Evolutionary conservation across 1,140 invertebrate genomes (phyloP).

Genomic region (Saxidomus purpurata): DNA sequence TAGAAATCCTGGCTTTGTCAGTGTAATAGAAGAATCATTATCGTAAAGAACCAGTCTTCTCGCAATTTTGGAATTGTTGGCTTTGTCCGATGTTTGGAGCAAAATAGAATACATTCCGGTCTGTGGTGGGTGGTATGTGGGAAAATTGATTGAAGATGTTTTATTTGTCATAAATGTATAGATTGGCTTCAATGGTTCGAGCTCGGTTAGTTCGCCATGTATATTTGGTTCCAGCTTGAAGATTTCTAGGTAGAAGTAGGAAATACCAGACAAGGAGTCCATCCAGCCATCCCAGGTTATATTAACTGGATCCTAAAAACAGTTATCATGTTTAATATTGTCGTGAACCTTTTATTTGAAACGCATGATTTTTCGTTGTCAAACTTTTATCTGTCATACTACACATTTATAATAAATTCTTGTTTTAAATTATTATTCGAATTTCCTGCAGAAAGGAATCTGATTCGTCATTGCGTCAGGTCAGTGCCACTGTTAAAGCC

Average conservation of each 20-base stretch:
- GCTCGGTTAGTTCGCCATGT: conserved; percentile 33
- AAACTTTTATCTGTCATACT: not conserved
- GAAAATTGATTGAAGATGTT: not conserved
- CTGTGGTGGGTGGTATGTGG: conserved; percentile 21
- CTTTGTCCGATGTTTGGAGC: conserved; percentile 4
- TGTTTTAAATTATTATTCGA: not conserved
- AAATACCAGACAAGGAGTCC: not conserved
- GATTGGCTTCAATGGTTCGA: conserved; percentile 18
- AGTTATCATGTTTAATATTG: too few relatives aligned
- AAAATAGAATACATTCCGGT: conserved; percentile 22
- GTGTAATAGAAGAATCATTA: conserved; percentile 89
- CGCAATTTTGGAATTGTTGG: conserved; percentile 65
- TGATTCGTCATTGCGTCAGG: too few relatives aligned
- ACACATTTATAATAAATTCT: not conserved
- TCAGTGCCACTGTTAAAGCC: too few relatives aligned
- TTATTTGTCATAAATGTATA: not conserved
- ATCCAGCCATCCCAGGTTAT: not conserved
- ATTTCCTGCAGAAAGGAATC: too few relatives aligned
- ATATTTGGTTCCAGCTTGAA: conserved; percentile 36
- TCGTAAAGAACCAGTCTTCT: conserved; percentile 68
- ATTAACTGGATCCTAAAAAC: not conserved
- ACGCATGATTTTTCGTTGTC: too few relatives aligned
- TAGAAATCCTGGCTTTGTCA: not conserved
- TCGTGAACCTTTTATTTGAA: too few relatives aligned
- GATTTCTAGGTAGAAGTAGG: conserved; percentile 41